Percentiles rank a stretch among this genome's conserved stretches.
These are phyloP conservation scores for Drosophila subpulchrella DNA, from an alignment of 1,140 invertebrate species.

Conservation along the genomic window DNA sequence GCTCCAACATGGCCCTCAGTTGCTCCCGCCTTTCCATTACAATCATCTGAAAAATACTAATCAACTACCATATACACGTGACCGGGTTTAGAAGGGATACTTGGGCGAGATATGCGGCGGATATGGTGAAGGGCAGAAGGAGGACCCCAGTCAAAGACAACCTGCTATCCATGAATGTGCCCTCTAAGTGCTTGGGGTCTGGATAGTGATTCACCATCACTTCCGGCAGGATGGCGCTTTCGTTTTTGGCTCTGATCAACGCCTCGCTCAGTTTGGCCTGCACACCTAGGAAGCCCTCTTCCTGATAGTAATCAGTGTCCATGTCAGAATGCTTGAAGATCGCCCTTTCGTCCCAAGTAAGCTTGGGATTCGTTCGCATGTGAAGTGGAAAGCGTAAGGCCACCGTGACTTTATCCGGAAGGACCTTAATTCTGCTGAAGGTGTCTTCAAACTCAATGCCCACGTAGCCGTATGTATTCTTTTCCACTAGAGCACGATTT, in stretches of 20 bases:
- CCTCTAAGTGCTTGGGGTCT: neutral
- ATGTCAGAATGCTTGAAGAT: neutral
- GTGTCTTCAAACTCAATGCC: slow-evolving; percentile 52
- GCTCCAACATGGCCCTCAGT: slow-evolving; percentile 91
- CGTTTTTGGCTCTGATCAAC: slow-evolving; percentile 10
- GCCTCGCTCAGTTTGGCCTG: slow-evolving; percentile 30
- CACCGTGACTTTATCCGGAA: slow-evolving; percentile 23
- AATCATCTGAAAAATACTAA: slow-evolving; percentile 77
- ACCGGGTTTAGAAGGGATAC: neutral
- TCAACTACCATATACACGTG: neutral
- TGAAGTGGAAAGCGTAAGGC: slow-evolving; percentile 39
- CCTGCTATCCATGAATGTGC: neutral
- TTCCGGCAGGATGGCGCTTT: slow-evolving; percentile 2
- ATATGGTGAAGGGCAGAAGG: slow-evolving; percentile 21
- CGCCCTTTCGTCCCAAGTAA: slow-evolving; percentile 2
- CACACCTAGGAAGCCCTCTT: slow-evolving; percentile 35
- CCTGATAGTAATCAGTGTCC: neutral
- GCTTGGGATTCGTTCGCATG: neutral
- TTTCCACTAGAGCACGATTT: neutral
- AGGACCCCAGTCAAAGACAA: slow-evolving; percentile 5
- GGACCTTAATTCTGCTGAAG: neutral
- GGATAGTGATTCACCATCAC: slow-evolving; percentile 29
- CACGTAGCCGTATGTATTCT: slow-evolving; percentile 16
- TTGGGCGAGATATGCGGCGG: slow-evolving; percentile 30
- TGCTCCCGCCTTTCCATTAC: slow-evolving; percentile 87